phyloP scores from a whole-genome alignment of 2,113 vertebrate species.

The Istiophorus platypterus region DNA sequence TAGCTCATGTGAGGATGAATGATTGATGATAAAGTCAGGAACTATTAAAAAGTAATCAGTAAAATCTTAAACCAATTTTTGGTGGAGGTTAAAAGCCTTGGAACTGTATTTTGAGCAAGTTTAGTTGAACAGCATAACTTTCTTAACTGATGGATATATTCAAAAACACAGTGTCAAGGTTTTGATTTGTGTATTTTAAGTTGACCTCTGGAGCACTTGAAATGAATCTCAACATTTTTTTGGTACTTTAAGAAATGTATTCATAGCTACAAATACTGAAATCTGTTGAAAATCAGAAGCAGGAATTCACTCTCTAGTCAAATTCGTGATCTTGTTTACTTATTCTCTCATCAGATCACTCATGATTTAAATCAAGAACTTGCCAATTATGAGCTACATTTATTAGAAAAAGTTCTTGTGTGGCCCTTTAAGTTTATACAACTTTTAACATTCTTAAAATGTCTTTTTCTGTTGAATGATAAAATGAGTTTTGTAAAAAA shows the following conservation, averaged over 20 bases:
- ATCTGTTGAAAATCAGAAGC: neutral
- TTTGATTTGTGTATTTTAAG: conserved; percentile 6
- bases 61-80: conserved; percentile 44
- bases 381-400: neutral
- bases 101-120: conserved; percentile 19
- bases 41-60: conserved; percentile 58
- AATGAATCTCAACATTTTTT: neutral
- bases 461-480: neutral
- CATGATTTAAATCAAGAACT: neutral
- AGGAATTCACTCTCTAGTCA: neutral
- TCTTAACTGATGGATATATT: conserved; percentile 12
- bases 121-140: neutral
- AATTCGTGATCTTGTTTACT: neutral
- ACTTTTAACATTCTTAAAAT: neutral
- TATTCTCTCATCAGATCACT: neutral
- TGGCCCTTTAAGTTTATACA: neutral
- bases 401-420: neutral
- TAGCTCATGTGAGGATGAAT: conserved; percentile 48
- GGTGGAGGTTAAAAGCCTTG: conserved; percentile 26
- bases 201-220: neutral
- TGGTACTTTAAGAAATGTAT: neutral
- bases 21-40: conserved; percentile 60
- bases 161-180: neutral
- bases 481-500: neutral
- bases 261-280: neutral